Evolutionary conservation across 2,888 invertebrate species (phyloP).

Genomic region (Escarpia spicata): DNA sequence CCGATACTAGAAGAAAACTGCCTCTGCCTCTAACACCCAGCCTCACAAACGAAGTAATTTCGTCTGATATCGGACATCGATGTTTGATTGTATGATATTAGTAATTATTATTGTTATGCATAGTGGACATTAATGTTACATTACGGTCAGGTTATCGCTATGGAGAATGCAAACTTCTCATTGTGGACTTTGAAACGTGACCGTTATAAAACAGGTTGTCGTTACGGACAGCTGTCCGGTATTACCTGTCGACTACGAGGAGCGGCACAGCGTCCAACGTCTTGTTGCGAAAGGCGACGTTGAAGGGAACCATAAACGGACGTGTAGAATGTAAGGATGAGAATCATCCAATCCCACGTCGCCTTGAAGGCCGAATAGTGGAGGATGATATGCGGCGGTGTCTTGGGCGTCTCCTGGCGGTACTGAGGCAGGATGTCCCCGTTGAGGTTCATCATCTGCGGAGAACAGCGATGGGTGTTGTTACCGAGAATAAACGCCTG

Average conservation of each 20-base stretch:
- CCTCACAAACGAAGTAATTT: too few species aligned
- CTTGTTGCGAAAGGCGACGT: slow-evolving; percentile 99
- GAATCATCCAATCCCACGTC: slow-evolving; percentile 99
- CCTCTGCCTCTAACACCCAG: too few species aligned
- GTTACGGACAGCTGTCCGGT: too few species aligned
- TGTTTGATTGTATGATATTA: too few species aligned
- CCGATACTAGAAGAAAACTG: too few species aligned
- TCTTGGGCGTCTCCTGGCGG: slow-evolving; percentile 96
- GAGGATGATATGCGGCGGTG: slow-evolving; percentile 97
- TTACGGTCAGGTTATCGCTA: too few species aligned
- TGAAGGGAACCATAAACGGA: slow-evolving; percentile 98
- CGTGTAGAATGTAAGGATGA: slow-evolving; percentile 99
- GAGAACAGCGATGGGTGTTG: slow-evolving; percentile 89
- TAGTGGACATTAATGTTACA: too few species aligned
- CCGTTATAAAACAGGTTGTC: too few species aligned
- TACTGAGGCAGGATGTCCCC: slow-evolving; percentile 79
- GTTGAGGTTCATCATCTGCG: slow-evolving; percentile 34
- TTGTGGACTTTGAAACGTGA: too few species aligned
- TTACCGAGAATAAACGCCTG: background rate
- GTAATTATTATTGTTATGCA: too few species aligned
- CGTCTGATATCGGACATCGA: too few species aligned
- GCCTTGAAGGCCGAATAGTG: slow-evolving; percentile 99
- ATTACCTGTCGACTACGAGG: slow-evolving; percentile 59
- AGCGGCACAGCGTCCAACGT: slow-evolving; percentile 72
- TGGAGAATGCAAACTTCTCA: too few species aligned